Percentiles rank a stretch among this genome's conserved stretches.
phyloP scores from a whole-genome alignment of 2,113 vertebrate genomes.

The Pituophis catenifer region DNA sequence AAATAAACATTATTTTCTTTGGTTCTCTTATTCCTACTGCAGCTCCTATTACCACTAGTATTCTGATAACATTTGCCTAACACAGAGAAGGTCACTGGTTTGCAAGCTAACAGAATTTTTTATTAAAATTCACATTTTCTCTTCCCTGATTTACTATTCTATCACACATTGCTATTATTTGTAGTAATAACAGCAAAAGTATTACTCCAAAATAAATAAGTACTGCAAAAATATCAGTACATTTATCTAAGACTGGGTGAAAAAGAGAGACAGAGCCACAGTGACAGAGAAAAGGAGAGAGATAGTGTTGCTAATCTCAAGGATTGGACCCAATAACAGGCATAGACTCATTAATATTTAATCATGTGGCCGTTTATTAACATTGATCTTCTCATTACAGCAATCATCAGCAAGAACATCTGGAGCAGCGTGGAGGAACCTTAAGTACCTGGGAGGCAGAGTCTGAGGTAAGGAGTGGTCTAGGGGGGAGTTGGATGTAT shows the following conservation, averaged over 20 bases:
- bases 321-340: no score
- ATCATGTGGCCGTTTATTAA: no score
- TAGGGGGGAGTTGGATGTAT: no score
- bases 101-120: not conserved
- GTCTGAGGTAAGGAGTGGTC: no score
- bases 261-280: not conserved
- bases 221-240: not conserved
- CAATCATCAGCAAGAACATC: no score
- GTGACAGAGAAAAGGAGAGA: not conserved
- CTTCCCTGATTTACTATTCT: not conserved
- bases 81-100: not conserved
- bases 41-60: not conserved
- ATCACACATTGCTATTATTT: not conserved
- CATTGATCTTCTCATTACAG: no score
- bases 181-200: not conserved
- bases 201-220: not conserved
- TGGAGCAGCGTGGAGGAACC: no score
- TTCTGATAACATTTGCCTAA: not conserved
- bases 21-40: not conserved
- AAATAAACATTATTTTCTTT: not conserved
- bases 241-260: not conserved
- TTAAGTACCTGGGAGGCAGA: no score
- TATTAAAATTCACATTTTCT: not conserved
- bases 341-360: no score
- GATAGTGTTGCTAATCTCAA: not conserved